Base-by-base conservation (phyloP, 2,888 invertebrate genomes). In the Sceliomorpha sp. region DNA sequence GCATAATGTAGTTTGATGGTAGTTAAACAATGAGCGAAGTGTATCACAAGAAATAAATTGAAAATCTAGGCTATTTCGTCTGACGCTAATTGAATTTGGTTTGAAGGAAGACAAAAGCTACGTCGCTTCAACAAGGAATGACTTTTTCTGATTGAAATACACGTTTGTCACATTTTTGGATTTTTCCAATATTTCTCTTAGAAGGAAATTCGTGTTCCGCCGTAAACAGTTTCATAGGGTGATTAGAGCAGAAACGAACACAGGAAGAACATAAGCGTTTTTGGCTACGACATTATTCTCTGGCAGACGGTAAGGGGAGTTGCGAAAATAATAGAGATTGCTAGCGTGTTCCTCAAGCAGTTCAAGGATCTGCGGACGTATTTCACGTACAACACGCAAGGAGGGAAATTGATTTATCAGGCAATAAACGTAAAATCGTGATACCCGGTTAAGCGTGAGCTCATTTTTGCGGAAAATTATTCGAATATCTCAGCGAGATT, bases 371-470 rank as follows among this genome's bases (percentile, higher is more conserved):
- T 5, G 29, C 15, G 29, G 29, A 4, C 29, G 44, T 44, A 44
- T 44, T 44, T 44, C 44, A 42, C n/a, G 39, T 10, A n/a, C 26
- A 12, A 27, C 13, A 31, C 27, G 29, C 29, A 44, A 44, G 44
- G 29, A 27, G 29, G 29, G 15, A 29, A 44, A 44, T 44, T 44
- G 44, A 44, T 44, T 44, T 44, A 44, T 31, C 6, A 5, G 15
- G 44, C 44, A 44, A 44, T 44, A 44, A 44, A 44, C 44, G 29
- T 29, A 31, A 26, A 44, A 44, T 29, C 29, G 29, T 44, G 44
- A 44, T 44, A 29, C 31, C 12, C 29, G 14, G 44, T 12, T 29
- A 9, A 26, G 15, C 29, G 44, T 9, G 26, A 27, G 26, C n/a
- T 31, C n/a, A 10, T 15, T 31, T 9, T 26, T 31, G 44, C 29